A percentile compares a stretch with the other conserved stretches of the same genome.
Conservation (phyloP, 2,113 vertebrate genomes). For the Salvelinus fontinalis region DNA sequence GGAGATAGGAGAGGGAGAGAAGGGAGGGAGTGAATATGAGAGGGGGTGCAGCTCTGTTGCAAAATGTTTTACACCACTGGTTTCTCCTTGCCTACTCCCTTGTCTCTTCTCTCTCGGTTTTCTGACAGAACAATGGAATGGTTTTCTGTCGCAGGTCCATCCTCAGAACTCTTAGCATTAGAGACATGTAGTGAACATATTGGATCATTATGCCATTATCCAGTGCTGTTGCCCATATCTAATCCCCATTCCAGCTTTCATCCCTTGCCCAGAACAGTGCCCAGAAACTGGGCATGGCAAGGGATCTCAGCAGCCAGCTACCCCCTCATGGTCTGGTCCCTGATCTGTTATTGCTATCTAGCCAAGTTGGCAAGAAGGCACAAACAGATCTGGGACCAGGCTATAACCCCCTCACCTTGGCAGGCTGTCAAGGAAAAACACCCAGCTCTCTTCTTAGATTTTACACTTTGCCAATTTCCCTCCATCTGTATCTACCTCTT, state of each 20-base stretch:
- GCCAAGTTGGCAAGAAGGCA: no score
- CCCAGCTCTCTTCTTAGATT: background rate
- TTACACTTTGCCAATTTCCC: no score
- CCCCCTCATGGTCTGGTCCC: background rate
- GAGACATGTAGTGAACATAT: constrained; percentile 21
- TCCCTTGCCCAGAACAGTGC: background rate
- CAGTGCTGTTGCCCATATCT: background rate
- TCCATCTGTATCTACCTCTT: background rate
- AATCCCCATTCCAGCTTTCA: background rate
- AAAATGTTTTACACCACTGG: constrained; percentile 19
- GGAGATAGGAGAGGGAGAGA: background rate
- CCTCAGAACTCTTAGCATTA: constrained; percentile 2
- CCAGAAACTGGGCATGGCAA: background rate
- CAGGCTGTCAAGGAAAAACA: background rate
- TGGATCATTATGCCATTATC: background rate
- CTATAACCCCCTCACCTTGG: background rate
- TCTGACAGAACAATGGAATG: constrained; percentile 49
- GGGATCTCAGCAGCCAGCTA: constrained; percentile 11
- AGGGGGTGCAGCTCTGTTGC: constrained; percentile 22
- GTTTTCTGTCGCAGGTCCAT: constrained; percentile 43
- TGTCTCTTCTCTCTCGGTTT: constrained; percentile 36
- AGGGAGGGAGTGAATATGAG: constrained; percentile 33
- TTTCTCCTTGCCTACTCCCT: constrained; percentile 51
- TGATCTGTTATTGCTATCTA: no score
- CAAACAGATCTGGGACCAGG: no score